Evolutionary conservation across 2,888 invertebrate genomes (phyloP), one percentile per base, ranked within the genome.

Genomic region (Cosmia trapezina): DNA sequence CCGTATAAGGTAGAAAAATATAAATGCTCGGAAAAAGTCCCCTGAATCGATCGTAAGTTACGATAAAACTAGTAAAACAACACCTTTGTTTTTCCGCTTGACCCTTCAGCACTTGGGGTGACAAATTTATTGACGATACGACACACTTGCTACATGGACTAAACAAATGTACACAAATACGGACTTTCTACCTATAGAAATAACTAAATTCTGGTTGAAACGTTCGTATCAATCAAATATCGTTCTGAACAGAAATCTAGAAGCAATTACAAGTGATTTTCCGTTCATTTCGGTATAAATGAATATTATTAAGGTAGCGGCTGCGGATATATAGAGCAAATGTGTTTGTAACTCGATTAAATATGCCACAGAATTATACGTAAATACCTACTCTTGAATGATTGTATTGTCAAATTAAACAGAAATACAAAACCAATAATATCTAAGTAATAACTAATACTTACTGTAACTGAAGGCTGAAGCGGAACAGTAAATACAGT

Each of bases 71-170:
- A 82, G 83, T 84, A 87, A 89, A 86, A 82, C 76, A 74, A 78
- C 79, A 81, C 81, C 65, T 87, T 86, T 84, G 83, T 84, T 86
- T 84, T 85, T 75, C 74, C 71, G 54, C 70, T 78, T 78, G 79
- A 81, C 79, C 84, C 83, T 74, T 81, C 69, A 70, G 76, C 75
- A 82, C 68, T 54, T 74, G 62, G 63, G 59, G 62, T 84, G 82
- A 80, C 77, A 80, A 71, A 78, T 86, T 86, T 86, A 87, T 87
- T 75, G 83, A 65, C 82, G 63, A 88, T 89, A 84, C 80, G 43
- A 78, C 73, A 84, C 89, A 88, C 86, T 86, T 88, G 88, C 82
- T 88, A 87, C 88, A 47, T 45, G 56, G n/a, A 70, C 64, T 62
- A 47, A 53, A 73, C 62, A 75, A 64, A 77, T 45, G 41, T 63